Evolutionary conservation across 2,797 vertebrate species (phyloP), one percentile per base, ranked within the genome.

Genomic region (Thripadectes ignobilis): DNA sequence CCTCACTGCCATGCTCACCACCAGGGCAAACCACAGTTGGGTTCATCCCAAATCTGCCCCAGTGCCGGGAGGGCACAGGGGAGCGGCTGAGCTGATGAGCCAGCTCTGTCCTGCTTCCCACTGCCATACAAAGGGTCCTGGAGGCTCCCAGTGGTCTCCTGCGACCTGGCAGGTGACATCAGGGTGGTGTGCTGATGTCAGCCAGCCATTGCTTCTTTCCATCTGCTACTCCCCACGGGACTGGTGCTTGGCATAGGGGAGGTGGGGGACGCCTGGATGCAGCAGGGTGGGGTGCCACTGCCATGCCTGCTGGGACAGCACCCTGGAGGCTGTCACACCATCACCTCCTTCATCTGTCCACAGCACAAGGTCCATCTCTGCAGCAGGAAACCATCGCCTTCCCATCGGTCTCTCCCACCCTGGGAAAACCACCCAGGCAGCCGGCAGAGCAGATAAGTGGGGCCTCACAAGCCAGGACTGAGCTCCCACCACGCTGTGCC

Each of bases 311-410:
- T 58, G 48, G 38, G 26, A 51, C 55, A 80, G 80, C 65, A 39
- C 0, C 0, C 45, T 3, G 7, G 26, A 27, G 18, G 8, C 61
- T 18, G 6, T 88, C 57, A 45, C 22, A 1, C 15, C 0, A 0
- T 71, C 80, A 59, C n/a, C 72, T 77, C 73, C 22, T n/a, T 51
- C 0, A 0, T 58, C 54, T 67, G 30, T 71, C 39, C 49, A 10
- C 12, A 45, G 49, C 57, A 59, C 29, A 38, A 2, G 1, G 61
- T 43, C 66, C 49, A 41, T 39, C 65, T 51, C 73, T 67, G 68
- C 22, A 1, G 62, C 89, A 92, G 87, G 74, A 95, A 92, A 58
- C 81, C 58, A 43, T 49, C 0, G 0, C 39, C 36, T 73, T 75
- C 85, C 85, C 75, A 14, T 69, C 0, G 0, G 57, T 41, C 80